Evolutionary conservation across 2,113 vertebrate genomes (phyloP).

Genomic region (Ptyas mucosa): DNA sequence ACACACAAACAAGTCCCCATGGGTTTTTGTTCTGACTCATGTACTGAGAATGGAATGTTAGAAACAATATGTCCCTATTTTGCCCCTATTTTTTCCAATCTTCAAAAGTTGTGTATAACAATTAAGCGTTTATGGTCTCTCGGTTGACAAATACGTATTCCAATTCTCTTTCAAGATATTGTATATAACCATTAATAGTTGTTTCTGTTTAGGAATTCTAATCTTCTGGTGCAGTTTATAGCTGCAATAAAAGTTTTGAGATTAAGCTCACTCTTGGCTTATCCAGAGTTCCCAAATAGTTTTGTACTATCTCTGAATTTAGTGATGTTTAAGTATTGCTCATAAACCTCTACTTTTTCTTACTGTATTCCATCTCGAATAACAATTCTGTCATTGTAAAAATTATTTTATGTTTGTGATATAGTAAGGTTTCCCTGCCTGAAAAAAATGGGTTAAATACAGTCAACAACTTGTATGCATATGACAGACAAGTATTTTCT

Average conservation of each 20-base stretch:
- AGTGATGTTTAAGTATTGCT: background rate
- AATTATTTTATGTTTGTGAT: background rate
- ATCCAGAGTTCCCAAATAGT: background rate
- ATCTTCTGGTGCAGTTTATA: background rate
- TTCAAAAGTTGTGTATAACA: background rate
- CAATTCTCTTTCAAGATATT: background rate
- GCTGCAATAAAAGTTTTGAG: background rate
- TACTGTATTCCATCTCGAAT: background rate
- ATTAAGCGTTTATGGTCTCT: background rate
- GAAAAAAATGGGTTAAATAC: background rate
- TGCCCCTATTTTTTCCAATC: background rate
- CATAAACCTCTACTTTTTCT: background rate
- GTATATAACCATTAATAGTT: background rate
- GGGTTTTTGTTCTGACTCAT: background rate
- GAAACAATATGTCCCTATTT: background rate
- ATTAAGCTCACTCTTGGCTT: background rate
- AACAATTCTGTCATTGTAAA: background rate
- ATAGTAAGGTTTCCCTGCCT: background rate
- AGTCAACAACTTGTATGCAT: background rate
- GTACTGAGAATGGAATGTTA: background rate
- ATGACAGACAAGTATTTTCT: background rate
- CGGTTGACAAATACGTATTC: background rate
- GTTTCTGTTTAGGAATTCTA: background rate
- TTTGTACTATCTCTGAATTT: background rate
- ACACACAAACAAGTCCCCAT: background rate